phyloP scores from a whole-genome alignment of 2,113 vertebrate genomes.

The Ginglymostoma cirratum region DNA sequence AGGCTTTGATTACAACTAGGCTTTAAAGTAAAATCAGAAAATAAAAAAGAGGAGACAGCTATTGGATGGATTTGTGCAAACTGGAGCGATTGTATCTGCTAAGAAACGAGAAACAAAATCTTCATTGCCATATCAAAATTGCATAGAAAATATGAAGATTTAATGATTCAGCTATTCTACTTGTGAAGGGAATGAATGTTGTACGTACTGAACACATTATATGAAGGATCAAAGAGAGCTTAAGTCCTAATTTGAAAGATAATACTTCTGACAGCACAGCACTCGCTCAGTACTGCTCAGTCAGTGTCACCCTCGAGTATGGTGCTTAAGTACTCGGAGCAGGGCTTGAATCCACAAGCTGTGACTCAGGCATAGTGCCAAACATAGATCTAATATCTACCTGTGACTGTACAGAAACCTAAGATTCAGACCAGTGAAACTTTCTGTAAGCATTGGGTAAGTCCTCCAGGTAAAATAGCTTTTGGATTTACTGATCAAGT shows the following conservation, averaged over 20 bases:
- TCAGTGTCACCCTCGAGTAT: neutral
- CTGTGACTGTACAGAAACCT: neutral
- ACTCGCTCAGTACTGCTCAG: neutral
- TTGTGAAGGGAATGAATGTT: neutral
- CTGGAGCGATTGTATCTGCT: neutral
- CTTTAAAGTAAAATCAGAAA: neutral
- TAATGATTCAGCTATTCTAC: neutral
- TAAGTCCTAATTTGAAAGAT: neutral
- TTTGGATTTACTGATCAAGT: neutral
- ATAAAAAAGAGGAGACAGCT: neutral
- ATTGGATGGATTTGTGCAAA: too few species aligned
- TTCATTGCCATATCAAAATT: neutral
- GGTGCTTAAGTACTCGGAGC: neutral
- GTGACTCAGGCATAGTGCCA: neutral
- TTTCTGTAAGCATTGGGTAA: neutral
- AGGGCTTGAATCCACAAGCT: neutral
- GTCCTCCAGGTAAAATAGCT: neutral
- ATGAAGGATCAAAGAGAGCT: neutral
- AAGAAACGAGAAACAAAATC: neutral
- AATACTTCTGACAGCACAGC: neutral
- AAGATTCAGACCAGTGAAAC: neutral
- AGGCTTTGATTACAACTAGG: neutral
- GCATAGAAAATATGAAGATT: neutral
- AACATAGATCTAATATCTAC: neutral
- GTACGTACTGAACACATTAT: neutral